Evolutionary conservation across 1,140 invertebrate species (phyloP), one percentile per base, ranked within the genome.

Genomic region (Drosophila ercepeae): DNA sequence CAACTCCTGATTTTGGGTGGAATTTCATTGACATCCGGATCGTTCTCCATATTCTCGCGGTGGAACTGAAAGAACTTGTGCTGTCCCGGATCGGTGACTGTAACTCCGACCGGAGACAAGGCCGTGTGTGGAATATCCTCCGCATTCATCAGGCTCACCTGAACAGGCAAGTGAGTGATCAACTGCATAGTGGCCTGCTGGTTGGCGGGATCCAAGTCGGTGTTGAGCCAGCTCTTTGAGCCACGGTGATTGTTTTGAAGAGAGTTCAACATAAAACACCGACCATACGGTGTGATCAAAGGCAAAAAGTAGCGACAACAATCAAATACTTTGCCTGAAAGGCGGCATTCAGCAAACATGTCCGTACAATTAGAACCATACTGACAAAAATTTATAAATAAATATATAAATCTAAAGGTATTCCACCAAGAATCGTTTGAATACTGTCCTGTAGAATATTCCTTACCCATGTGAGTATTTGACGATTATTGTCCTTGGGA

Each of bases 291-390:
- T 1, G 93, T 93, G 4, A 91, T 54, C 11, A 94, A 57, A 2
- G 90, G 89, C 9, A 84, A 41, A 60, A 94, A 94, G 58, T 93
- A 92, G 13, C 90, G 60, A 52, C 93, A 94, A 68, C 93, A 94
- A 55, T 93, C 91, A 49, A 94, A 94, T 3, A 57, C 32, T 4
- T 70, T 25, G 2, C 76, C 70, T 23, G 92, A 92, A 79, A 93
- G 92, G 11, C 70, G 82, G 29, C 93, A 94, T 3, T 75, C 63
- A 1, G 64, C 29, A 19, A 94, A 91, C 0, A 93, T 58, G 48
- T 92, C 82, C 13, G 75, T 49, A 16, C 88, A 90, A 36, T 90
- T 90, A 5, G 61, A 46, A 0, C 68, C 73, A 36, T 75, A 76
- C 89, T 90, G 19, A 4, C 6, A 18, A n/a, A 45, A n/a, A n/a